Conservation (phyloP, 2,113 vertebrate genomes). For the Esox niger region DNA sequence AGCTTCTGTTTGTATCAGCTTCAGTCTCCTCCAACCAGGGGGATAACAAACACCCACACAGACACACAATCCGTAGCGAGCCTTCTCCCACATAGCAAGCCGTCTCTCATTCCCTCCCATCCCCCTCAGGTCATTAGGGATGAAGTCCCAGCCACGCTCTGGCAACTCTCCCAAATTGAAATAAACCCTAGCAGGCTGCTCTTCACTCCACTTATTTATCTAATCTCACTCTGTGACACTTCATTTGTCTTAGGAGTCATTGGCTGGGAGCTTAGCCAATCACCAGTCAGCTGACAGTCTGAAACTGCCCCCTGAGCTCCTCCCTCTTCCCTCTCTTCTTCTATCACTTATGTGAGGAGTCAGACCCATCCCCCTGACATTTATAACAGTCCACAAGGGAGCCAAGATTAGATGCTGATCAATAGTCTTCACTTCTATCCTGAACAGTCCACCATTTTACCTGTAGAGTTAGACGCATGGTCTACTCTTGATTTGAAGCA, state of each 20-base stretch:
- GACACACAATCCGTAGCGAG: conserved; percentile 28
- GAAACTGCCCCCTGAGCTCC: neutral
- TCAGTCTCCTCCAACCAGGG: conserved; percentile 17
- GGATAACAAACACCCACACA: neutral
- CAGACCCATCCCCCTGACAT: neutral
- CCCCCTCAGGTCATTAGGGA: conserved; percentile 70
- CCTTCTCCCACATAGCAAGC: conserved; percentile 4
- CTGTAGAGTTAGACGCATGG: neutral
- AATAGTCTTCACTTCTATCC: neutral
- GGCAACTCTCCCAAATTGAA: conserved; percentile 73
- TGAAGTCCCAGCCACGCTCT: conserved; percentile 69
- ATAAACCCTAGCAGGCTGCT: conserved; percentile 67
- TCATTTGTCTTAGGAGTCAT: conserved; percentile 64
- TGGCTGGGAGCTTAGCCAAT: conserved; percentile 65
- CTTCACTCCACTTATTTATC: conserved; percentile 61
- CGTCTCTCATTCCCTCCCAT: conserved; percentile 58
- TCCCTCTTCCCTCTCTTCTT: neutral
- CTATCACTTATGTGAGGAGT: neutral
- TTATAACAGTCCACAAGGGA: neutral
- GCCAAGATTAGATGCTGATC: neutral
- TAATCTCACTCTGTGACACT: conserved; percentile 67
- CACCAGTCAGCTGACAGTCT: conserved; percentile 41
- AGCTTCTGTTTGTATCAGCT: conserved; percentile 20
- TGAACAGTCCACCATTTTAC: conserved; percentile 23
- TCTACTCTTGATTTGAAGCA: no score